phyloP scores from a whole-genome alignment of 2,797 vertebrate genomes.

The Phataginus tricuspis region DNA sequence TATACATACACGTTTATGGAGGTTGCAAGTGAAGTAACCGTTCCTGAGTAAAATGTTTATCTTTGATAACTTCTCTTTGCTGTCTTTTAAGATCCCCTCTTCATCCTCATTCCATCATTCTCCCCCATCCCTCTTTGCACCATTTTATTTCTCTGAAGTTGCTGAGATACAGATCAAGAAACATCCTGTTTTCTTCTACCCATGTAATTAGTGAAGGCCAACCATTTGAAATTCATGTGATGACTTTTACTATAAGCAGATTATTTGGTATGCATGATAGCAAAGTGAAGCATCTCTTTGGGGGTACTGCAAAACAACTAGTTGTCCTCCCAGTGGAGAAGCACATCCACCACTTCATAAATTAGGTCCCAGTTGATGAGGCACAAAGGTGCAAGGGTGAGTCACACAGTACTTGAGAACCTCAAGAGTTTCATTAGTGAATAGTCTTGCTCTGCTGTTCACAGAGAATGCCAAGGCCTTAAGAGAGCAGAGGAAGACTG shows the following conservation, averaged over 20 bases:
- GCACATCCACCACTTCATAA: slow-evolving; percentile 19
- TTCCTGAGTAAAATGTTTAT: slow-evolving; percentile 41
- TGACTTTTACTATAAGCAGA: slow-evolving; percentile 1
- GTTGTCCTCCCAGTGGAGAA: slow-evolving; percentile 47
- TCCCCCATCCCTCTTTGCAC: not conserved
- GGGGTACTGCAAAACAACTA: not conserved
- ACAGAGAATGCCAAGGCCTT: slow-evolving; percentile 8
- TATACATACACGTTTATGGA: not conserved
- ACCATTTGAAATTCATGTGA: slow-evolving; percentile 44
- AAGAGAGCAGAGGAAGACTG: not conserved
- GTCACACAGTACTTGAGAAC: slow-evolving; percentile 30
- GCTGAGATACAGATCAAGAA: not conserved
- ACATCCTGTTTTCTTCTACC: not conserved
- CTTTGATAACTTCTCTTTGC: not conserved
- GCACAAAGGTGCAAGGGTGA: not conserved
- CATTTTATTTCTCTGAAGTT: slow-evolving; percentile 26
- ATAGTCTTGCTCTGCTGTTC: slow-evolving; percentile 31
- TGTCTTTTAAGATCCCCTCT: not conserved
- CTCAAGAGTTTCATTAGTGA: slow-evolving; percentile 56
- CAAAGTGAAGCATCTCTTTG: slow-evolving; percentile 5
- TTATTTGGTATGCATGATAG: not conserved
- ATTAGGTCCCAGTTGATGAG: slow-evolving; percentile 49
- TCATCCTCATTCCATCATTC: not conserved
- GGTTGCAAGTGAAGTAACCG: not conserved
- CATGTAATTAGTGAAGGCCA: slow-evolving; percentile 1